Percentiles rank a stretch among this genome's conserved stretches.
These are phyloP conservation scores for Naja naja DNA, from an alignment of 2,113 vertebrate species.

Conservation along the genomic window DNA sequence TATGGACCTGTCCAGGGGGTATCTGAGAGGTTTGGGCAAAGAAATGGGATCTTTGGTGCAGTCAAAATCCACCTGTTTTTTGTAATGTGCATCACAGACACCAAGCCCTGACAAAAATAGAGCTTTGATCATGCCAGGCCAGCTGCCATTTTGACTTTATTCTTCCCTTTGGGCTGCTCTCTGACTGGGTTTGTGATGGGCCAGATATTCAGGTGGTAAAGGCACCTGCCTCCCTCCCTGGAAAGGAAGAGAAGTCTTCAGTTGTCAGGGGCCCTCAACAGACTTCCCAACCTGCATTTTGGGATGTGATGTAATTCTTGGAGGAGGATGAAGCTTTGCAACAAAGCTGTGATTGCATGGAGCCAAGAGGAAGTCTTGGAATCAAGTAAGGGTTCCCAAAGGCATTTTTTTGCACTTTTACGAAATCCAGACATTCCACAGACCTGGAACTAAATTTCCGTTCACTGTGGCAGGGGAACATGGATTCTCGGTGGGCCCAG, in stretches of 20 bases:
- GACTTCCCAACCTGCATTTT: neutral
- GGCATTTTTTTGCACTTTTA: neutral
- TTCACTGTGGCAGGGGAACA: neutral
- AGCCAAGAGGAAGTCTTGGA: neutral
- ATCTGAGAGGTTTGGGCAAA: fast-evolving
- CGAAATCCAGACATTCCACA: neutral
- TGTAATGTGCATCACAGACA: neutral
- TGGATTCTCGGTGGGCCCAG: neutral
- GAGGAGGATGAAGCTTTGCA: neutral
- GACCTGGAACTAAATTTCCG: neutral
- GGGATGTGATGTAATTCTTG: neutral
- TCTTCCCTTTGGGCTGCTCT: neutral
- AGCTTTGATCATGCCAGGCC: too few relatives aligned
- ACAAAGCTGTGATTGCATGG: neutral
- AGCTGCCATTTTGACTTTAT: neutral
- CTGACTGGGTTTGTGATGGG: constrained; percentile 21
- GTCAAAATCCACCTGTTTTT: neutral
- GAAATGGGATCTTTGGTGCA: neutral
- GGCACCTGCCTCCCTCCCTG: neutral
- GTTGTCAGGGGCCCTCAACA: neutral
- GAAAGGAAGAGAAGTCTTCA: neutral
- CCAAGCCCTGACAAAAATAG: neutral
- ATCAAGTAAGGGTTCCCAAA: neutral
- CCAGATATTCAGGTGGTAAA: constrained; percentile 45
- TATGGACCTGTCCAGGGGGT: neutral